Evolutionary conservation across 2,113 vertebrate genomes (phyloP).

Genomic region (Erythrocercus mccallii): DNA sequence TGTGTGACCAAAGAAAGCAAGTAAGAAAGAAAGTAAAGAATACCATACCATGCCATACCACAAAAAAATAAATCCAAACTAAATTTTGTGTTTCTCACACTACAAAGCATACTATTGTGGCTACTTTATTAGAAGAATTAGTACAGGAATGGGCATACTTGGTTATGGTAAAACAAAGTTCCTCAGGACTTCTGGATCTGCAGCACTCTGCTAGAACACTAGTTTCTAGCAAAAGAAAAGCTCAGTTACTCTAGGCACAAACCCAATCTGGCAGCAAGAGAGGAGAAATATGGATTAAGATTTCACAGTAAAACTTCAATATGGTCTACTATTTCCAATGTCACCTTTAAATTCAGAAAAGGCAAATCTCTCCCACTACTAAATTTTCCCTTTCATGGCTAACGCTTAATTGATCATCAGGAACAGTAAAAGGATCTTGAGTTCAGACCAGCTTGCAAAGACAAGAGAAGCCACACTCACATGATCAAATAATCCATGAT

Average conservation of each 20-base stretch:
- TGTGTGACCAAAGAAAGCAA: not conserved
- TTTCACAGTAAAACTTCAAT: not conserved
- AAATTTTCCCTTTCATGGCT: not conserved
- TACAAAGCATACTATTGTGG: not conserved
- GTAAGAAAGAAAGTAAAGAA: too few species aligned
- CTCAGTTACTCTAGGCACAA: not conserved
- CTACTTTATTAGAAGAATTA: not conserved
- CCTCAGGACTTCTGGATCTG: not conserved
- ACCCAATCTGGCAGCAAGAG: not conserved
- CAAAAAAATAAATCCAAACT: not conserved
- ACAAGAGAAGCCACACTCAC: not conserved
- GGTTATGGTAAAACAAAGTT: not conserved
- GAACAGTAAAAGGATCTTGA: not conserved
- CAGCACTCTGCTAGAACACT: not conserved
- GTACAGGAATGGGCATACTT: not conserved
- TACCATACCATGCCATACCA: too few species aligned
- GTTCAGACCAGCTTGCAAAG: not conserved
- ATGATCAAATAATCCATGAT: not conserved
- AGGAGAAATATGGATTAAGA: not conserved
- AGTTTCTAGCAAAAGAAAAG: not conserved
- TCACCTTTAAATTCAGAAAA: slow-evolving; percentile 18
- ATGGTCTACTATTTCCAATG: not conserved
- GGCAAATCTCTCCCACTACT: not conserved
- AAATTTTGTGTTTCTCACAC: not conserved
- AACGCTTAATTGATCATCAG: not conserved